A percentile compares a stretch with the other conserved stretches of the same genome.
Conservation (phyloP, 2,797 vertebrate genomes). For the Galagoides demidoff region DNA sequence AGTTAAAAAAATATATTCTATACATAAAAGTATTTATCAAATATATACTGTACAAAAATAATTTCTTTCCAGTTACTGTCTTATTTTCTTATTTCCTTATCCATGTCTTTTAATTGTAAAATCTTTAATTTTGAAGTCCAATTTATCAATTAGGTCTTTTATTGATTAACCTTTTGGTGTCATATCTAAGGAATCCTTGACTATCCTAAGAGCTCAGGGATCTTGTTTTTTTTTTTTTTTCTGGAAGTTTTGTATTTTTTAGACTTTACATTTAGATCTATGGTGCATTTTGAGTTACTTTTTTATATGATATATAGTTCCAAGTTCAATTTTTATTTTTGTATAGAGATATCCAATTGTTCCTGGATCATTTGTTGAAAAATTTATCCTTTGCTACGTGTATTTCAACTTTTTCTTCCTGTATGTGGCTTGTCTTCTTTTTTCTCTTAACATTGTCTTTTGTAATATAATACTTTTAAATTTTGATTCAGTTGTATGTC, state of each 20-base stretch:
- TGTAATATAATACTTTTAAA: background rate
- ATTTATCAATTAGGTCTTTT: background rate
- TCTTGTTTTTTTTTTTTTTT: conserved; percentile 15
- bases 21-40: background rate
- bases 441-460: background rate
- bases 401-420: background rate
- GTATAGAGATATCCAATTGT: background rate
- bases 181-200: background rate
- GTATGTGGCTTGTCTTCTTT: background rate
- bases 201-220: background rate
- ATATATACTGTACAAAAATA: background rate
- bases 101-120: background rate
- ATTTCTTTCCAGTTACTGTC: background rate
- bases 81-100: background rate
- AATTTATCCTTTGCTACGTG: background rate
- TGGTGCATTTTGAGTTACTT: background rate
- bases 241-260: background rate
- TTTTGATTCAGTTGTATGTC: background rate
- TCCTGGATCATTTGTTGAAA: background rate
- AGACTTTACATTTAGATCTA: background rate
- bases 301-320: background rate
- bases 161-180: background rate
- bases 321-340: background rate
- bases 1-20: background rate
- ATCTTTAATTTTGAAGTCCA: background rate